Evolutionary conservation across 2,113 vertebrate genomes (phyloP).

Genomic region (Alaudala cheleensis): DNA sequence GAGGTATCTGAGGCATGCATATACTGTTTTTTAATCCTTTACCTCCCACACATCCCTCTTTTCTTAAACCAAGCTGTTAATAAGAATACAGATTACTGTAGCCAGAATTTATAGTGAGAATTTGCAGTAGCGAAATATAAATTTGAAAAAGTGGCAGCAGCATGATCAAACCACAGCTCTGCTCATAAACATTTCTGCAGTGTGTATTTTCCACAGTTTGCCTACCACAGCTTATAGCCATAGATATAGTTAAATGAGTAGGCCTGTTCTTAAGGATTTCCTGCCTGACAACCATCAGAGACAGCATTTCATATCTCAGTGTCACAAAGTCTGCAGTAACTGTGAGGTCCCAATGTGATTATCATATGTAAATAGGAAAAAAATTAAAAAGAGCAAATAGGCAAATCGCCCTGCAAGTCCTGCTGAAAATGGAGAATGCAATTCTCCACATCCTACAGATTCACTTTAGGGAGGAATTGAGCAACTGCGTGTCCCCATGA

Average conservation of each 20-base stretch:
- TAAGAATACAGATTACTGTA: slow-evolving; percentile 59
- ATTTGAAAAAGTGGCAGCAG: neutral
- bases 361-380: neutral
- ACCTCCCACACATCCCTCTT: slow-evolving; percentile 35
- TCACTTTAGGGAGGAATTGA: neutral
- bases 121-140: slow-evolving; percentile 7
- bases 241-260: neutral
- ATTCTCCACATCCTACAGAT: neutral
- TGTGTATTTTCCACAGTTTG: slow-evolving; percentile 2
- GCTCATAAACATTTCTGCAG: neutral
- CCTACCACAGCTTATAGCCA: neutral
- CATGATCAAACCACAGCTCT: slow-evolving; percentile 7
- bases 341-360: neutral
- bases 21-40: slow-evolving; percentile 49
- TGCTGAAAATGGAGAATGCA: neutral
- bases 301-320: neutral
- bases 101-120: slow-evolving; percentile 30
- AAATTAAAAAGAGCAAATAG: neutral
- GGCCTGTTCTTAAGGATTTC: neutral
- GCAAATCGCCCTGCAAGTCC: fast-evolving
- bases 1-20: slow-evolving; percentile 35
- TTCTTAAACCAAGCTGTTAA: slow-evolving; percentile 48
- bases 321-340: neutral
- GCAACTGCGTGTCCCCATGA: neutral
- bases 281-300: neutral